These are phyloP conservation scores for Geotria australis DNA, from an alignment of 2,797 vertebrate species.

Conservation along the genomic window DNA sequence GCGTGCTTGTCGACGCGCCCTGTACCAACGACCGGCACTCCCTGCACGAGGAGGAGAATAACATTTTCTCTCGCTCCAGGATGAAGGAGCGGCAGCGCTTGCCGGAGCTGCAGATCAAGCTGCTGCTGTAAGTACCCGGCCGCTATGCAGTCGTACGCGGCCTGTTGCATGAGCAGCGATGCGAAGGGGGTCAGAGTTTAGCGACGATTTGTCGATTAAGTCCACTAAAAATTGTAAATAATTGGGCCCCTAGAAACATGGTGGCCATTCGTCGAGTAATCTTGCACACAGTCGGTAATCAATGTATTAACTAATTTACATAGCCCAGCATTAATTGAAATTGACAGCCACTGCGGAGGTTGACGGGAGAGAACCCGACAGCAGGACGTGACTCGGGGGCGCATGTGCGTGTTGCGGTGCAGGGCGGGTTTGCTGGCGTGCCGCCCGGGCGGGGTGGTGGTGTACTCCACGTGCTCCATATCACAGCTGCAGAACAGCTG, in stretches of 20 bases:
- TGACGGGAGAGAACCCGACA: too few species aligned
- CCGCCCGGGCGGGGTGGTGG: slow-evolving; percentile 26
- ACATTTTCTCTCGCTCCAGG: slow-evolving; percentile 37
- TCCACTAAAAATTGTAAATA: too few species aligned
- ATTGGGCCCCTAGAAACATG: too few species aligned
- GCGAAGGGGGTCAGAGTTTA: too few species aligned
- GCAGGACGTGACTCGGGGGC: too few species aligned
- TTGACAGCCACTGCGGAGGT: too few species aligned
- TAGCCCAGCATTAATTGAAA: too few species aligned
- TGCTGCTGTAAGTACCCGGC: slow-evolving; percentile 39
- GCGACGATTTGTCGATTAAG: too few species aligned
- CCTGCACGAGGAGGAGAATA: slow-evolving; percentile 46
- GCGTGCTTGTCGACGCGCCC: slow-evolving; percentile 84
- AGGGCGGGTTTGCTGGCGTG: slow-evolving; percentile 43
- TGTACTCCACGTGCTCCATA: slow-evolving; percentile 68
- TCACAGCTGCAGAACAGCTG: slow-evolving; percentile 53
- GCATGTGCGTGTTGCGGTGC: background rate
- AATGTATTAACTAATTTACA: too few species aligned
- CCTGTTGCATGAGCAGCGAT: too few species aligned
- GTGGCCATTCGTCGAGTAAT: too few species aligned
- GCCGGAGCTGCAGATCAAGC: slow-evolving; percentile 41
- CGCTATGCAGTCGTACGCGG: background rate
- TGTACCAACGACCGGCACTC: slow-evolving; percentile 72
- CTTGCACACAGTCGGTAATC: too few species aligned
- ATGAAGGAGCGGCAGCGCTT: slow-evolving; percentile 43